phyloP scores from a whole-genome alignment of 92 coral and sea anemone genomes.

The Bergia sp. region DNA sequence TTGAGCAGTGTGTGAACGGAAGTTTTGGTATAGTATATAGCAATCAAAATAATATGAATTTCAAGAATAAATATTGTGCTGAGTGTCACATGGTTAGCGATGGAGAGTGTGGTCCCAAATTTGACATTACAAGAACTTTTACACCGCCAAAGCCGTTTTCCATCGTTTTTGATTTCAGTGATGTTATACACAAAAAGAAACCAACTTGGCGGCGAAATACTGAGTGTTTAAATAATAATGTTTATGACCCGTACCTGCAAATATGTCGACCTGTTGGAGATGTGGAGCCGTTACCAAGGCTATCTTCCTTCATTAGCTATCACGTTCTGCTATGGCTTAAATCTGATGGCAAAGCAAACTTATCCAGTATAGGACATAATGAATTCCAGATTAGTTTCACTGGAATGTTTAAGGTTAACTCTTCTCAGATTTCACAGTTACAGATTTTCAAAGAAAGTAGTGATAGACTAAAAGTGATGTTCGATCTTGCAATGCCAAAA shows the following conservation, averaged over 20 bases:
- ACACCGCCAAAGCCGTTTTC: conserved; percentile 16
- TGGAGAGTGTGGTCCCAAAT: conserved; percentile 16
- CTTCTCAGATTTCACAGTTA: conserved; percentile 4
- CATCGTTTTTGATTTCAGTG: conserved; percentile 13
- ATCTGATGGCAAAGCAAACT: background rate
- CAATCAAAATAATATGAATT: background rate
- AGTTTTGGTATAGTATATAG: background rate
- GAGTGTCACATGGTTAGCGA: background rate
- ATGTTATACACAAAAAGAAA: conserved; percentile 9
- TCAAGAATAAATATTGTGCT: conserved; percentile 6
- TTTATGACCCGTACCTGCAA: background rate
- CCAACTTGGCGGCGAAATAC: background rate
- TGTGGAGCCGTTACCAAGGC: background rate
- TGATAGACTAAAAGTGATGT: background rate
- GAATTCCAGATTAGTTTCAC: background rate
- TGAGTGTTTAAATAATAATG: background rate
- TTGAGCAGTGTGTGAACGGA: background rate
- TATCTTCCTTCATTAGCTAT: background rate
- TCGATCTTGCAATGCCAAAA: conserved; percentile 7
- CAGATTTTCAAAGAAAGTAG: background rate
- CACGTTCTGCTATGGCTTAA: conserved; percentile 2
- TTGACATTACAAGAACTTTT: background rate
- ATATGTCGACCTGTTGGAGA: background rate
- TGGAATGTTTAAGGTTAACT: background rate
- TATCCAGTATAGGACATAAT: background rate